Base-by-base conservation (phyloP, 2,797 vertebrate genomes). In the Eurystomus glaucurus region DNA sequence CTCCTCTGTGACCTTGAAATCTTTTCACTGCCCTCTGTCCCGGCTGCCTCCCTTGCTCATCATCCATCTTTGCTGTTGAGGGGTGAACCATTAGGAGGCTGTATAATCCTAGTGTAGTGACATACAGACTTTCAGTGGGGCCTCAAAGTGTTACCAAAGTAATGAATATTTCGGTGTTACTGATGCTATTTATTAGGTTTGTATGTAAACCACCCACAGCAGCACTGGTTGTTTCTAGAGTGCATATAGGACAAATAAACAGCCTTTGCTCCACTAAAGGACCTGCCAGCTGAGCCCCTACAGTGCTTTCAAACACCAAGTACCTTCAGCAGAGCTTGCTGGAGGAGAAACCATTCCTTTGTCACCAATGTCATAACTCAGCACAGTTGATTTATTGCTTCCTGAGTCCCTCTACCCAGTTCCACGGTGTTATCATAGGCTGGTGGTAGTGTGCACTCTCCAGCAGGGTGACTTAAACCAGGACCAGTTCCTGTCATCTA, bases 351-450 rank as follows among this genome's bases (percentile, higher is more conserved):
- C 92, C 43, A 20, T 75, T 94, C 61, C 88, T 96, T 93, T 97
- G 97, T 96, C 93, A 92, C 91, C 45, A 1, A 75, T 96, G 96
- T 96, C 96, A 96, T 95, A 96, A 92, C 90, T 94, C 84, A 90
- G 75, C 57, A 26, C 2, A 0, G 68, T 88, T 97, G 97, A 97
- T 97, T 97, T 93, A 97, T 97, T 88, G 94, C 94, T 97, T 96
- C 97, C 96, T 93, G 97, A 88, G 77, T 65, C 75, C 64, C 75
- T 83, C 75, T 93, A 86, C 71, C 41, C 74, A 64, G 83, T 62
- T 64, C 48, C 86, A 88, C 77, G 25, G 88, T 57, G 57, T 81
- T 96, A 65, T 55, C 51, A 0, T 70, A 61, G 85, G 55, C 91
- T 57, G 39, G 84, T 41, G 43, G 43, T 72, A 37, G 61, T 41